Evolutionary conservation across 2,113 vertebrate species (phyloP), one percentile per base, ranked within the genome.

Genomic region (Salvelinus alpinus): DNA sequence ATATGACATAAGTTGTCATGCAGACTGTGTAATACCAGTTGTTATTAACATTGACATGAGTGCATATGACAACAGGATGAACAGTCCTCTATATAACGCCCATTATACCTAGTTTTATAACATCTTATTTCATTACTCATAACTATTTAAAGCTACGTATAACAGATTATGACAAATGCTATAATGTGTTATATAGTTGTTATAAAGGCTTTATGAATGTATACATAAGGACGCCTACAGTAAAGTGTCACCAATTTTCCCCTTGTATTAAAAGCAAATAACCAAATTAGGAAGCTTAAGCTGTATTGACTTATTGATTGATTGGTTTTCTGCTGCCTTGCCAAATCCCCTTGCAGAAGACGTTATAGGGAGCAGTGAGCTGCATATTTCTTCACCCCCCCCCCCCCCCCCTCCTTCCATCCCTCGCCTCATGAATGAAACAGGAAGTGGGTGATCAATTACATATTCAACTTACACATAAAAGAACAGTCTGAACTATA

Each of bases 271-370:
- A 51, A 27, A 69, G 74, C 74, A 81, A 73, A 77, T 70, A 64
- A 34, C 34, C 71, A 77, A 77, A 81, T 77, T 77, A 81, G 71
- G 74, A 77, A 64, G 71, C 77, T 81, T 38, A 81, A 81, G 71
- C 71, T 69, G 66, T 72, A 72, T 70, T 70, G 74, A 48, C 34
- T 60, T 31, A 69, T 73, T 73, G 77, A 78, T 57, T 65, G 67
- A 80, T 73, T 34, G 64, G 73, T 29, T 18, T 22, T 67, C 48
- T 70, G 72, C 59, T 65, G 60, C 20, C 69, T 69, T 64, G 20
- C 64, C 68, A 38, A 65, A 60, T 66, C 29, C 66, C 29, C 65
- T 25, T 18, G 59, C 59, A 60, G 59, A 60, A 22, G 59, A n/a
- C 20, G n/a, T 51, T 51, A 51, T 51, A 51, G 3, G 48, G 48